Percentiles rank a stretch among this genome's conserved stretches.
Evolutionary conservation across 2,888 invertebrate genomes (phyloP).

Genomic region (Platypus cylindrus): DNA sequence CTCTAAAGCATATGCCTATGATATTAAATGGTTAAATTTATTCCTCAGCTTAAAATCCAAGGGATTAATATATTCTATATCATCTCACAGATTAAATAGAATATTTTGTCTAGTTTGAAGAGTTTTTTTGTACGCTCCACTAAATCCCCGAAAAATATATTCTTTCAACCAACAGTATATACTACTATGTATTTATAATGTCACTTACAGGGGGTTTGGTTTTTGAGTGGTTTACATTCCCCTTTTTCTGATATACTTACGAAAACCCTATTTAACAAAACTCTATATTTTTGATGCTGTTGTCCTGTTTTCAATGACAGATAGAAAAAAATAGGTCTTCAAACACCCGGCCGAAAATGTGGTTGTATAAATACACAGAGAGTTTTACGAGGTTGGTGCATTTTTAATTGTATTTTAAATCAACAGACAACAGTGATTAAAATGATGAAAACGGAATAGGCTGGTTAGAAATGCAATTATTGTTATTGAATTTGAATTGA

Average conservation of each 20-base stretch:
- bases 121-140: slow-evolving; percentile 3
- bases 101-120: too few species aligned
- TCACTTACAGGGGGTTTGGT: slow-evolving; percentile 30
- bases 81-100: too few species aligned
- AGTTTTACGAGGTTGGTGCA: slow-evolving; percentile 5
- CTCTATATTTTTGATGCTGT: slow-evolving; percentile 11
- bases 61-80: too few species aligned
- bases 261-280: slow-evolving; percentile 18
- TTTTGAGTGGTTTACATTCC: slow-evolving; percentile 26
- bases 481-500: too few species aligned
- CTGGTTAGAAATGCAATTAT: too few species aligned
- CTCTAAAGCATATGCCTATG: too few species aligned
- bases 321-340: slow-evolving; percentile 13
- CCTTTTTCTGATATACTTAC: slow-evolving; percentile 18
- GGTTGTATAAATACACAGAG: slow-evolving; percentile 8
- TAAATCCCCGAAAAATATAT: slow-evolving; percentile 11
- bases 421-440: too few species aligned
- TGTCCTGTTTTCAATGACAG: slow-evolving; percentile 9
- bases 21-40: too few species aligned
- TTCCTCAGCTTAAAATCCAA: too few species aligned
- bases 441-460: too few species aligned
- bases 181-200: too few species aligned
- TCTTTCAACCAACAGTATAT: slow-evolving; percentile 18
- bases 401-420: slow-evolving; percentile 8
- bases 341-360: slow-evolving; percentile 9